These are phyloP conservation scores for Vannuccia rotundouncinata DNA, from an alignment of 2,888 invertebrate genomes.

Conservation along the genomic window DNA sequence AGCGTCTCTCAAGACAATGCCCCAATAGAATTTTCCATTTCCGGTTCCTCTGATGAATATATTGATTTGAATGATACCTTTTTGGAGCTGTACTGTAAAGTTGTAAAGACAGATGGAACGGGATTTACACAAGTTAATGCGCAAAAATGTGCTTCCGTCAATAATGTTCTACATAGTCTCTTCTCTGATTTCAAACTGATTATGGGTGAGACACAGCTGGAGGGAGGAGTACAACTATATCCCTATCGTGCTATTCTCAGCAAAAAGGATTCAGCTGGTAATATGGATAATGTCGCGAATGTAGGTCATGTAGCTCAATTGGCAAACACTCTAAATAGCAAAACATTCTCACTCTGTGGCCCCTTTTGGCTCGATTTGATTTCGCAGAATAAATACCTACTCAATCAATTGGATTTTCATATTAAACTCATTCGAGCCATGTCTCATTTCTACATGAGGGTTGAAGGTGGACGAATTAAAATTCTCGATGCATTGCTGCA, in stretches of 20 bases:
- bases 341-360: not conserved
- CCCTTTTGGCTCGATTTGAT: conserved; percentile 9
- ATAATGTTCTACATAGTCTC: no score
- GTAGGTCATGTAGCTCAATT: not conserved
- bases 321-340: not conserved
- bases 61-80: no score
- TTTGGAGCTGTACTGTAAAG: no score
- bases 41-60: no score
- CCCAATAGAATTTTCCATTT: no score
- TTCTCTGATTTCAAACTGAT: no score
- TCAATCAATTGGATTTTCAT: not conserved
- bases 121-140: not conserved
- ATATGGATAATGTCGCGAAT: not conserved
- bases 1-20: no score
- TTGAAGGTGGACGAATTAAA: not conserved
- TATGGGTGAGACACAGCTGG: not conserved
- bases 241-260: conserved; percentile 1
- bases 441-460: not conserved
- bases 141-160: no score
- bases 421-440: not conserved
- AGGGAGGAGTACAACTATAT: not conserved
- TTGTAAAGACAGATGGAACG: no score
- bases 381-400: not conserved
- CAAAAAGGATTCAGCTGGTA: not conserved
- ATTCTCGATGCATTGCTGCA: not conserved